Conservation (phyloP, 2,113 vertebrate genomes). For the Saguinus midas region DNA sequence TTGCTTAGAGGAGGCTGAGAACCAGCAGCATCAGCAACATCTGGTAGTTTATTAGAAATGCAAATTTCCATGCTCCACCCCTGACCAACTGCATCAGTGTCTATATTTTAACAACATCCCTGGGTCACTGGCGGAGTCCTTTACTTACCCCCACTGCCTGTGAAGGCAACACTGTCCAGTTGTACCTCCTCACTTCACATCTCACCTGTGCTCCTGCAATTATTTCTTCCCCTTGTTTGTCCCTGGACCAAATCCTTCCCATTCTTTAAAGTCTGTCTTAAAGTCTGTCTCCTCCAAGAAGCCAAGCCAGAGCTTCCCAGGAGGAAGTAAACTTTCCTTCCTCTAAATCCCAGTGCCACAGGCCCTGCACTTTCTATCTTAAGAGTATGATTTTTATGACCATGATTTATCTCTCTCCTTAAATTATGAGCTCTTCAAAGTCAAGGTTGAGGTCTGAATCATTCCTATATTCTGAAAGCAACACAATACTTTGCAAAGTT, state of each 20-base stretch:
- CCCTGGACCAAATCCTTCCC: not conserved
- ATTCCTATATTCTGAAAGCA: constrained; percentile 23
- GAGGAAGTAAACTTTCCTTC: not conserved
- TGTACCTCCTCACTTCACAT: not conserved
- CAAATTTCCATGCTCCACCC: not conserved
- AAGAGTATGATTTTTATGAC: not conserved
- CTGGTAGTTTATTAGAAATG: not conserved
- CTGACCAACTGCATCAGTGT: not conserved
- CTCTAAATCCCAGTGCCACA: not conserved
- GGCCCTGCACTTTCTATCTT: not conserved
- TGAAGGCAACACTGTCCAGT: not conserved
- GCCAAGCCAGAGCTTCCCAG: not conserved
- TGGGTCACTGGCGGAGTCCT: not conserved
- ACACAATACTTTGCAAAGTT: constrained; percentile 5
- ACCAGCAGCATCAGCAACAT: not conserved
- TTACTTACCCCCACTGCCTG: not conserved
- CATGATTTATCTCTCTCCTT: not conserved
- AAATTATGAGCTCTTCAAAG: constrained; percentile 29
- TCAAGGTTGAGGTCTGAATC: constrained; percentile 27
- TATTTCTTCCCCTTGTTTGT: not conserved
- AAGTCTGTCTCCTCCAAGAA: not conserved
- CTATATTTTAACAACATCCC: not conserved
- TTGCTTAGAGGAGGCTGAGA: not conserved
- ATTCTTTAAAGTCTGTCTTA: not conserved
- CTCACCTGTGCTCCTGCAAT: not conserved